Evolutionary conservation across 1,140 invertebrate species (phyloP), one percentile per base, ranked within the genome.

Genomic region (Zaprionus capensis): DNA sequence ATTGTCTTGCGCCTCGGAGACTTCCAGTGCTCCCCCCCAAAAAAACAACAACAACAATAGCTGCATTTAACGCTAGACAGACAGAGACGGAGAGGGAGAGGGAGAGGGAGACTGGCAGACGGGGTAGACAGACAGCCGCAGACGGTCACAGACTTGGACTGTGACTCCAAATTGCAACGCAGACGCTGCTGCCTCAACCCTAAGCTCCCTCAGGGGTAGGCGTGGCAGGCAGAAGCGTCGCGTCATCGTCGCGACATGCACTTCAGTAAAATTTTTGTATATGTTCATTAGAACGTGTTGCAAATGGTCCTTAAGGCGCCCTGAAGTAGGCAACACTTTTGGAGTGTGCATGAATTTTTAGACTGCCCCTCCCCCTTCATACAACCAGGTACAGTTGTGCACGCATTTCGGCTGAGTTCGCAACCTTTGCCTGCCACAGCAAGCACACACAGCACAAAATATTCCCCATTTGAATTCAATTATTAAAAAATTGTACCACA

Each of bases 41-140:
- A 75, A 75, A 69, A 56, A 56, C 53, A 56, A 56, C 46, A 66
- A 71, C 84, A 90, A 88, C 82, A 81, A 81, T 76, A 53, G 78
- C 78, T 90, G 85, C 84, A 90, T 88, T 90, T 81, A 88, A 90
- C 72, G 78, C 83, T 87, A 88, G 84, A 87, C 84, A 85, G 82
- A 79, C 78, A 77, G 15, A 11, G 6, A 4, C 6, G 6, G 14
- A n/a, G 28, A 56, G 17, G 0, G 22, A 55, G 53, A 28, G 7
- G 20, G 22, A 14, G 12, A 55, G 20, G 14, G 24, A 55, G 46
- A 49, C 7, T 17, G 24, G 0, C 7, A 51, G 46, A 51, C 46
- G 20, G 26, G 79, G 5, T 26, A 49, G 58, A 61, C 34, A 44
- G 14, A 20, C n/a, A 34, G 65, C 65, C 80, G 57, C 80, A 86